Percentiles rank a stretch among this genome's conserved stretches.
phyloP scores from a whole-genome alignment of 2,888 invertebrate genomes.

The Tetragonisca angustula region DNA sequence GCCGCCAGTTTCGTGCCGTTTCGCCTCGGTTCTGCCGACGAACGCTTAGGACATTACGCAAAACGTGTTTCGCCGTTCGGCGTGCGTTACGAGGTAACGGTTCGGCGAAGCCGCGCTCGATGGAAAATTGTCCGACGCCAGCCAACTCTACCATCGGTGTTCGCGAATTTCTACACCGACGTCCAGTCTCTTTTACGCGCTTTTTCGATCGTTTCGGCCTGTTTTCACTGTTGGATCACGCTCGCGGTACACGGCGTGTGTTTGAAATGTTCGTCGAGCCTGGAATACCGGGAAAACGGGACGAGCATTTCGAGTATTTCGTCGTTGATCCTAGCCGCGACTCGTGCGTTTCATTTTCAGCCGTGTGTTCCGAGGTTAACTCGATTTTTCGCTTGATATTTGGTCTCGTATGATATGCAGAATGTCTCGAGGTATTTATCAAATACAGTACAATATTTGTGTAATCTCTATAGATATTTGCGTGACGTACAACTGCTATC shows the following conservation, averaged over 20 bases:
- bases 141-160: not conserved
- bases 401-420: not conserved
- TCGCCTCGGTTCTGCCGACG: not conserved
- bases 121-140: constrained; percentile 59
- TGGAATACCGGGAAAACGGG: constrained; percentile 7
- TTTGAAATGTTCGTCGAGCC: not conserved
- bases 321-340: constrained; percentile 4
- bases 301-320: not conserved
- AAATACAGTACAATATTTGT: not conserved
- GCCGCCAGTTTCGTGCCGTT: not conserved
- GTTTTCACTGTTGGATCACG: not conserved
- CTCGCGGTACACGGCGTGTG: not conserved
- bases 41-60: constrained; percentile 60
- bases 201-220: not conserved
- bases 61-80: constrained; percentile 57
- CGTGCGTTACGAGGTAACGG: constrained; percentile 62
- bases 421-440: not conserved
- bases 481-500: too few species aligned
- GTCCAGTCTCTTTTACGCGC: not conserved
- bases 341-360: not conserved
- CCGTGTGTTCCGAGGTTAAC: not conserved
- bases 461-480: too few species aligned
- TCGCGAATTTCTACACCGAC: constrained; percentile 12
- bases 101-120: constrained; percentile 60
- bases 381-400: not conserved